Conservation (phyloP, 2,888 invertebrate genomes). For the Plusia festucae region DNA sequence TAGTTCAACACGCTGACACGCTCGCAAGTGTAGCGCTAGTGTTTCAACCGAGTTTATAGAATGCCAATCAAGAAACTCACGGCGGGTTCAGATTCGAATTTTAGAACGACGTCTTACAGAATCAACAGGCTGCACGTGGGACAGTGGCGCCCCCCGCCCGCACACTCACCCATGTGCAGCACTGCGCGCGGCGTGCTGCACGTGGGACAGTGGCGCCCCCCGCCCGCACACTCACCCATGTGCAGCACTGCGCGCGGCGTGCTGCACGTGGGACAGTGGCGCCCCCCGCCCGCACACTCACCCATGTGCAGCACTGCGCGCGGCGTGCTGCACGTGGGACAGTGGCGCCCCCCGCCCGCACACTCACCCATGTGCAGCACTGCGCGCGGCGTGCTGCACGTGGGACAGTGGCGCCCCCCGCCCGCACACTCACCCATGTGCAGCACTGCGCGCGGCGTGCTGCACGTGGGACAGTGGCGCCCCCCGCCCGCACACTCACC, state of each 20-base stretch:
- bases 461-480: no score
- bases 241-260: not conserved
- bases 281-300: not conserved
- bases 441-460: constrained; percentile 90
- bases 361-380: constrained; percentile 59
- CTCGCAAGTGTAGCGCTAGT: no score
- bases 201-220: no score
- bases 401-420: constrained; percentile 89
- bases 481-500: not conserved
- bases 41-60: no score
- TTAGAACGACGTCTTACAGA: no score
- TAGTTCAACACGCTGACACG: no score
- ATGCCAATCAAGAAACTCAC: no score
- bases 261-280: no score
- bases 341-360: constrained; percentile 75
- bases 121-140: no score
- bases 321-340: constrained; percentile 89
- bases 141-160: constrained; percentile 82
- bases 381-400: constrained; percentile 92
- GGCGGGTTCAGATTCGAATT: no score
- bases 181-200: constrained; percentile 91
- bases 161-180: constrained; percentile 56
- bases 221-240: not conserved
- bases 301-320: constrained; percentile 72
- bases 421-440: constrained; percentile 51